Percentiles rank a stretch among this genome's conserved stretches.
These are phyloP conservation scores for Apostichopus leukothele DNA, from an alignment of 53 echinoderm and acorn worm species.

Conservation along the genomic window DNA sequence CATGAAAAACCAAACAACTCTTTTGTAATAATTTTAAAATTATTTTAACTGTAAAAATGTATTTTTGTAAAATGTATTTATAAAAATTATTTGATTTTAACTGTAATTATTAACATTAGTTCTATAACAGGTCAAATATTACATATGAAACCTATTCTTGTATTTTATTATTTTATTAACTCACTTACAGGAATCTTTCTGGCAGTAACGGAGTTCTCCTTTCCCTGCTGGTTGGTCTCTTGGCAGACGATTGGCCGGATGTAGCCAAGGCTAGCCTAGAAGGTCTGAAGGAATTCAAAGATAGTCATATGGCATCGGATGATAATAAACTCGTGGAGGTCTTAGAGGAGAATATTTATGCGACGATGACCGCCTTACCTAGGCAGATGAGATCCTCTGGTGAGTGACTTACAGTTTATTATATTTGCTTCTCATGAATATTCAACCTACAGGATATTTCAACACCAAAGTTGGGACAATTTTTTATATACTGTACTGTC, in stretches of 20 bases:
- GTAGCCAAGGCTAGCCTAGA: slow-evolving; percentile 60
- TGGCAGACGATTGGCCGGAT: slow-evolving; percentile 74
- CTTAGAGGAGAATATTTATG: slow-evolving; percentile 85
- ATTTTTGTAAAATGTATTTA: no score
- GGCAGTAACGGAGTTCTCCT: slow-evolving; percentile 69
- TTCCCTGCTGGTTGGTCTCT: slow-evolving; percentile 70
- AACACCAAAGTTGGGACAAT: no score
- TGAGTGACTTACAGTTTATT: slow-evolving; percentile 13
- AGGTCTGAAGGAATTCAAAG: slow-evolving; percentile 56
- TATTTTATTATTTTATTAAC: no score
- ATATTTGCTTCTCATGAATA: not conserved
- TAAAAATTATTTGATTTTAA: no score
- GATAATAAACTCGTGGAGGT: slow-evolving; percentile 73
- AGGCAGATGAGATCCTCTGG: slow-evolving; percentile 83
- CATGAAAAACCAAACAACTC: no score
- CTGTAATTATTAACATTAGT: no score
- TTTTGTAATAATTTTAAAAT: no score
- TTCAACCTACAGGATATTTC: not conserved
- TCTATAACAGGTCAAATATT: no score
- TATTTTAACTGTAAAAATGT: no score
- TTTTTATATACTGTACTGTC: no score
- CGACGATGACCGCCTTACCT: slow-evolving; percentile 76
- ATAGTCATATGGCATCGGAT: slow-evolving; percentile 55
- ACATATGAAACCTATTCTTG: no score
- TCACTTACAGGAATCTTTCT: slow-evolving; percentile 54